Percentiles rank a stretch among this genome's conserved stretches.
Conservation (phyloP, 2,113 vertebrate species). For the Semicossyphus pulcher region DNA sequence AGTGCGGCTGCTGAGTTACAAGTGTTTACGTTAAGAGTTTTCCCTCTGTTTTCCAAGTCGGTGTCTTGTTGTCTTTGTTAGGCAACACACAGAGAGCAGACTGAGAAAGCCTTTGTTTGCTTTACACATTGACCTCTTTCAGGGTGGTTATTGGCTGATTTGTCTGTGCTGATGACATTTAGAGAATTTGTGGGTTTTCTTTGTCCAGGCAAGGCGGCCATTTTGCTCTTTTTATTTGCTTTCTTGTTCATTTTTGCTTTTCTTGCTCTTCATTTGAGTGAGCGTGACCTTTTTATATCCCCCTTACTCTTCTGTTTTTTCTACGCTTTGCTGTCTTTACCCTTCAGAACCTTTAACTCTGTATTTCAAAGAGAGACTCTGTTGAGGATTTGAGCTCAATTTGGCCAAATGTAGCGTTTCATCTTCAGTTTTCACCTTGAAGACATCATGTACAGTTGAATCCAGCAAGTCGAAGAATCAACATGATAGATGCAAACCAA, state of each 20-base stretch:
- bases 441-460: no score
- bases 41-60: conserved; percentile 43
- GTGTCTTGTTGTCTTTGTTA: conserved; percentile 44
- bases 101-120: conserved; percentile 56
- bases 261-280: no score
- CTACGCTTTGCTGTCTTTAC: conserved; percentile 57
- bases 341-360: conserved; percentile 73
- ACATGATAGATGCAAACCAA: conserved; percentile 76
- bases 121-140: conserved; percentile 46
- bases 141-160: conserved; percentile 23
- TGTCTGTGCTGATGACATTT: conserved; percentile 55
- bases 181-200: conserved; percentile 60
- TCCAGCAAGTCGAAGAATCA: conserved; percentile 72
- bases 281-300: no score
- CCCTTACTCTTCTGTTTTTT: no score
- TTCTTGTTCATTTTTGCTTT: background rate
- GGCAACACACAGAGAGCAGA: conserved; percentile 31
- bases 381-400: conserved; percentile 59
- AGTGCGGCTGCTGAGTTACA: conserved; percentile 29
- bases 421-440: no score
- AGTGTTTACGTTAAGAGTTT: conserved; percentile 44
- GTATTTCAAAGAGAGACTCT: conserved; percentile 39
- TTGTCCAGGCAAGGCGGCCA: no score
- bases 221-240: background rate
- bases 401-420: conserved; percentile 81